These are phyloP conservation scores for Leptatherina wallacei DNA, from an alignment of 2,797 vertebrate genomes.

Conservation along the genomic window DNA sequence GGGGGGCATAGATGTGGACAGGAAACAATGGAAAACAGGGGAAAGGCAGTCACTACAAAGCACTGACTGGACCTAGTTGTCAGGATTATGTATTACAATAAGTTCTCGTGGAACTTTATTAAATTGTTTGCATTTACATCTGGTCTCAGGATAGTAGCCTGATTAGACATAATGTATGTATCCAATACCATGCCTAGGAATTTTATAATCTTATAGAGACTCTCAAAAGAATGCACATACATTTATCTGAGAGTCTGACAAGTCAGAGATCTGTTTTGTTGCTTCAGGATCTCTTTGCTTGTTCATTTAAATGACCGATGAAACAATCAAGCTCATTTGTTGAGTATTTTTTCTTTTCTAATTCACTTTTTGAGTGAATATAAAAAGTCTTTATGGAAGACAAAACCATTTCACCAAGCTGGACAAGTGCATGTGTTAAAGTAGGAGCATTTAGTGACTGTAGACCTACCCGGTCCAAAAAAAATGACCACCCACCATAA, in stretches of 20 bases:
- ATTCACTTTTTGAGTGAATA: not conserved
- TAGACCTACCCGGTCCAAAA: no score
- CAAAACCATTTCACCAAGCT: not conserved
- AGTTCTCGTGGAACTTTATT: not conserved
- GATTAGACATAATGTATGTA: not conserved
- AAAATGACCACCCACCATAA: no score
- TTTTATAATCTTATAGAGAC: not conserved
- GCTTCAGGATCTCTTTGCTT: not conserved
- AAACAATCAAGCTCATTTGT: not conserved
- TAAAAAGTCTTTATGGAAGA: not conserved
- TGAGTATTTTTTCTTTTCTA: constrained; percentile 4
- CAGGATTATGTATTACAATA: no score
- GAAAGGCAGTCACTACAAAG: not conserved
- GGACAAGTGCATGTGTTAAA: not conserved
- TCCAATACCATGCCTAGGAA: not conserved
- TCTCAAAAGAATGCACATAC: not conserved
- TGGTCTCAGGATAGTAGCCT: not conserved
- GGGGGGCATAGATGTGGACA: not conserved
- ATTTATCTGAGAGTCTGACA: not conserved
- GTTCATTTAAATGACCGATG: not conserved
- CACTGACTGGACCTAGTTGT: not conserved
- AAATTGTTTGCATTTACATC: not conserved
- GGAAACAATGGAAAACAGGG: not conserved
- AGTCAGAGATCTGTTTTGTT: not conserved
- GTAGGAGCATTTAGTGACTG: not conserved